Percentiles rank a stretch among this genome's conserved stretches.
Conservation (phyloP, 2,113 vertebrate genomes). For the Tichodroma muraria region DNA sequence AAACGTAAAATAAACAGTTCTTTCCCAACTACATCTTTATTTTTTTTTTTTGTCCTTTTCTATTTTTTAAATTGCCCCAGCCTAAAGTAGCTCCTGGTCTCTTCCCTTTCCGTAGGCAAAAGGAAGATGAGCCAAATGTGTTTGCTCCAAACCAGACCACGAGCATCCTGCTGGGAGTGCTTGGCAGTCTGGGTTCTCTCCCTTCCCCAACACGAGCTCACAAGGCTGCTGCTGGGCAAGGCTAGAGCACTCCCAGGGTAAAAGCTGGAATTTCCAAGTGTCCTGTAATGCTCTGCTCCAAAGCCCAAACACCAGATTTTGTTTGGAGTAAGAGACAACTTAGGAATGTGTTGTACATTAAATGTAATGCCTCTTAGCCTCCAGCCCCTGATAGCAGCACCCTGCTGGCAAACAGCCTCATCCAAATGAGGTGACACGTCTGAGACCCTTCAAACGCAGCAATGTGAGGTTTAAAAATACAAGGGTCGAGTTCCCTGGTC, state of each 20-base stretch:
- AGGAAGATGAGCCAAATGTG: neutral
- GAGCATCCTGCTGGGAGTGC: neutral
- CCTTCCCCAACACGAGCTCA: fast-evolving
- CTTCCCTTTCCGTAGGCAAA: fast-evolving
- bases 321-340: neutral
- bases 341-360: neutral
- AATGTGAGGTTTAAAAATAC: neutral
- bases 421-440: neutral
- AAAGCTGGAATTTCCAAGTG: neutral
- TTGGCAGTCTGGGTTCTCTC: fast-evolving
- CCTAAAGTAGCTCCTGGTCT: neutral
- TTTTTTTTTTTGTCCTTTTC: neutral
- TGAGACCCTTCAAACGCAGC: neutral
- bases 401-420: neutral
- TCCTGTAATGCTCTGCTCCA: neutral
- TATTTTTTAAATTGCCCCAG: neutral
- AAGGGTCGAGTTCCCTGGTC: fast-evolving
- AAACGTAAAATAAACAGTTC: conserved; percentile 58
- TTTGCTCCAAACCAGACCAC: neutral
- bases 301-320: neutral
- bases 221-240: neutral
- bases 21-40: conserved; percentile 35
- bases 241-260: neutral
- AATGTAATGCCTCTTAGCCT: neutral
- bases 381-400: neutral